Percentiles rank a stretch among this genome's conserved stretches.
phyloP scores from a whole-genome alignment of 2,797 vertebrate species.

The Pogoniulus pusillus region DNA sequence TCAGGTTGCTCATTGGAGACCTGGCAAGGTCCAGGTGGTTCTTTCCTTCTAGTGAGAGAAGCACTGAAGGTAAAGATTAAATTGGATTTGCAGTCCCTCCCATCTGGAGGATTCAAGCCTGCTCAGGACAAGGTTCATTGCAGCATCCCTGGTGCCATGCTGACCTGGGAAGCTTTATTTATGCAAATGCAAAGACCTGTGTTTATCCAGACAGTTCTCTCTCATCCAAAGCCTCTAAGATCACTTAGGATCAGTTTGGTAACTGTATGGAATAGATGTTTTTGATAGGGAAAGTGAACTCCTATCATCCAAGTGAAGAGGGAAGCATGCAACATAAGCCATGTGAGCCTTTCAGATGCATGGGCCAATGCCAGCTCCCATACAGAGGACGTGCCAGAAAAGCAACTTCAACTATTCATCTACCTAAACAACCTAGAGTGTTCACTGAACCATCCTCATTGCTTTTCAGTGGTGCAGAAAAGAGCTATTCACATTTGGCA shows the following conservation, averaged over 20 bases:
- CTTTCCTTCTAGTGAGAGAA: background rate
- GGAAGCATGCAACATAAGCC: background rate
- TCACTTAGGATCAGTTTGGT: background rate
- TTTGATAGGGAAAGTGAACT: background rate
- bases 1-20: background rate
- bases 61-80: background rate
- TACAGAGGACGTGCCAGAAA: background rate
- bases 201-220: background rate
- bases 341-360: background rate
- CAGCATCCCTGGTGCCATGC: background rate
- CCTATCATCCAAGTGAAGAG: background rate
- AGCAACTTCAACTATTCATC: slow-evolving; percentile 18
- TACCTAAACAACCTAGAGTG: background rate
- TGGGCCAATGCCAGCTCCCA: background rate
- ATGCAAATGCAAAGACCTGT: background rate
- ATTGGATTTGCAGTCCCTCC: background rate
- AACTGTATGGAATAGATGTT: background rate
- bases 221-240: background rate
- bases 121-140: background rate
- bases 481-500: slow-evolving; percentile 31
- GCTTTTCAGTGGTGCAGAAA: slow-evolving; percentile 43
- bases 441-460: slow-evolving; percentile 9
- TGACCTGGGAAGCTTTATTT: background rate
- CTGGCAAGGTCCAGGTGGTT: background rate
- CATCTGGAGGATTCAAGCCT: background rate